These are phyloP conservation scores for Peromyscus melanophrys DNA, from an alignment of 2,797 vertebrate species.

Conservation along the genomic window DNA sequence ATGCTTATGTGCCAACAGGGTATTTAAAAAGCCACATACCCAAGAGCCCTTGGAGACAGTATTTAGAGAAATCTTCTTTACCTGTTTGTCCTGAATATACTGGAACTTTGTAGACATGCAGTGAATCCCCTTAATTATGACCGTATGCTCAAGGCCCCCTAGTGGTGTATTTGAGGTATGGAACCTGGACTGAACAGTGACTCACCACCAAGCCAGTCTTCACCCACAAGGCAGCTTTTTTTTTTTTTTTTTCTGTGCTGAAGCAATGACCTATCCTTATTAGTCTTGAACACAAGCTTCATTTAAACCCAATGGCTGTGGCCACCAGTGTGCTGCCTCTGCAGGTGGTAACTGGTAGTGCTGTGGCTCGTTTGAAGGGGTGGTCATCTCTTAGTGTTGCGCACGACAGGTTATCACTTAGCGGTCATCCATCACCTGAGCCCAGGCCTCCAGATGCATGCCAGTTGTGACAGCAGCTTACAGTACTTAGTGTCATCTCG, in stretches of 20 bases:
- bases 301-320: background rate
- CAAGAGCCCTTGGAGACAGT: background rate
- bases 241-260: background rate
- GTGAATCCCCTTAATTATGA: background rate
- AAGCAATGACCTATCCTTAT: background rate
- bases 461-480: background rate
- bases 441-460: background rate
- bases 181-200: background rate
- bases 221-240: background rate
- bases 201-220: background rate
- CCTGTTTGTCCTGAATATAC: background rate
- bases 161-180: background rate
- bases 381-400: background rate
- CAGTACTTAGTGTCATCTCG: background rate
- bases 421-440: background rate
- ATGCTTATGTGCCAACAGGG: background rate
- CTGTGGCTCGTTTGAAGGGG: rapidly evolving
- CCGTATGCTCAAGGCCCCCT: conserved; percentile 3
- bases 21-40: background rate
- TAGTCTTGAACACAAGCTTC: background rate
- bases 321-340: background rate
- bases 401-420: background rate
- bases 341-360: too few relatives aligned
- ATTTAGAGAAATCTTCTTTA: conserved; percentile 13
- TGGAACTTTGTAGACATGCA: background rate